Base-by-base conservation (phyloP, 2,113 vertebrate species). In the Odontophorus gujanensis region DNA sequence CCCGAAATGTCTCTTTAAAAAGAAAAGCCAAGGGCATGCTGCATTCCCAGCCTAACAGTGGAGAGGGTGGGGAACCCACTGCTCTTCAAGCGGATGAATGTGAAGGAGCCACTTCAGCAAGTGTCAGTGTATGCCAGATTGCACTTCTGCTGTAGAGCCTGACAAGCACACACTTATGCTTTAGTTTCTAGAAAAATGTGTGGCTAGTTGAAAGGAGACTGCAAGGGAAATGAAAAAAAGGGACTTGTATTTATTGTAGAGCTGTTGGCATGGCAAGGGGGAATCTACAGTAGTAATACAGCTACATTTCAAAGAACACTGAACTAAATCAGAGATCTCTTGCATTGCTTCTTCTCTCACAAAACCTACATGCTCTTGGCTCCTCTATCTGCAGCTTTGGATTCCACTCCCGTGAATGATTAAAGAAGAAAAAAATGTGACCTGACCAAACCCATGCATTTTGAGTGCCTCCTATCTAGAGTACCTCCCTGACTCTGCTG, bases 371-470 rank as follows among this genome's bases (percentile, higher is more conserved):
- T 17, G 28, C 57, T 93, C 9, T 81, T 59, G 4, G 73, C 79
- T 89, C 53, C 25, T 74, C 30, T 45, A 28, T 74, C 62, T 72
- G 58, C 59, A 93, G 84, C 55, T 81, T 65, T 74, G 83, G 62
- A 89, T 91, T 96, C 47, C 73, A 89, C 38, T 94, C 89, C 81
- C 67, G 43, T 66, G 76, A 80, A 91, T 51, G 43, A 96, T 91
- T 95, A 91, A 95, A 4, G 3, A 62, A 85, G 50, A 50, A 75
- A 95, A 89, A 97, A 86, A 94, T 4, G 59, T 78, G 81, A 91
- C 65, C 81, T 95, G 91, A 95, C 92, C 81, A 78, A 88, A 92
- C 68, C 61, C 89, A 93, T 50, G 78, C 59, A 91, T 85, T 94
- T 24, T 84, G 1, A 67, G 68, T 78, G 92, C 75, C 50, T 88